Evolutionary conservation across 2,888 invertebrate species (phyloP), one percentile per base, ranked within the genome.

Genomic region (Idaea biselata): DNA sequence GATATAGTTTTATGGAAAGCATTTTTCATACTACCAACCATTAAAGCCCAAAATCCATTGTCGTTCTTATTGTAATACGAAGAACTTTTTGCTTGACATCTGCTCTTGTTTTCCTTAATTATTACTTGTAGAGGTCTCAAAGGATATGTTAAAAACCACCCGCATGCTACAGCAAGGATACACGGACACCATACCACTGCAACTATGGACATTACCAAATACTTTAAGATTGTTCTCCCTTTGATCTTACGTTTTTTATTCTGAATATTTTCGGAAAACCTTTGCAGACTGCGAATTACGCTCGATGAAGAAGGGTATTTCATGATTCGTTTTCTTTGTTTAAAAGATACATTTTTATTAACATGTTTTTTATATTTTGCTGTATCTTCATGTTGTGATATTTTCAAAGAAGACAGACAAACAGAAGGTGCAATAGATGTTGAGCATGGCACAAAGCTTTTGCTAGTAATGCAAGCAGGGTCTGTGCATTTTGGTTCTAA

Each of bases 161-260:
- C 18, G 74, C 62, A 81, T 17, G 57, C 68, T 65, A 78, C 64
- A 33, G 71, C 63, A 56, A 84, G 60, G 64, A 86, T 71, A 68
- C 82, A 85, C 16, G 86, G 85, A 57, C 75, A 76, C 84, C 81
- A 86, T 33, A 74, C 71, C 7, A 55, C 32, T 18, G 56, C 31
- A 18, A 55, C 33, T 32, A 31, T 56, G 25, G 55, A 25, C 11
- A 32, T 31, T 56, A 32, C 32, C 14, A 60, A 16, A 55, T 18
- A 17, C 17, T n/a, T n/a, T 32, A 55, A 55, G 6, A 16, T 55
- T 16, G 55, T 56, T 18, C 57, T 60, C 57, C 25, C 11, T 17
- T 18, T 1, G 14, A n/a, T n/a, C 18, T 18, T 11, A 44, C 44
- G 44, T 44, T 11, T 44, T 14, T 44, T 8, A 11, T n/a, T n/a